A percentile compares a stretch with the other conserved stretches of the same genome.
Evolutionary conservation across 2,888 invertebrate species (phyloP).

Genomic region (Pherbina coryleti): DNA sequence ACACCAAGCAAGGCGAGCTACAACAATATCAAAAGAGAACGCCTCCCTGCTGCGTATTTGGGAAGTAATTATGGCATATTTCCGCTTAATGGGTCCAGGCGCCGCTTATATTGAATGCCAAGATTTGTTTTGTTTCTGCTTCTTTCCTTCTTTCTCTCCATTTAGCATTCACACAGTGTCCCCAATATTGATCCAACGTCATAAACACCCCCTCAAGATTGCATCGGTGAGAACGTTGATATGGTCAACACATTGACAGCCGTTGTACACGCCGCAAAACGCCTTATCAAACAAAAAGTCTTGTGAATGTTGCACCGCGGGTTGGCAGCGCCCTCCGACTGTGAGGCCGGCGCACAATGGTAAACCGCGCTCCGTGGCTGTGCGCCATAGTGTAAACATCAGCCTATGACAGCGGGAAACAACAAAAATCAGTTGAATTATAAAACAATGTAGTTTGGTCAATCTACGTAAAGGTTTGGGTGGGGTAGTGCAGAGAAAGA

Average conservation of each 20-base stretch:
- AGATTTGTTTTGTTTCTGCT: conserved; percentile 61
- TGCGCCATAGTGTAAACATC: background rate
- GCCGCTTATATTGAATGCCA: conserved; percentile 66
- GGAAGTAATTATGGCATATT: conserved; percentile 70
- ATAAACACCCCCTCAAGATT: conserved; percentile 11
- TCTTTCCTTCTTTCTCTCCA: background rate
- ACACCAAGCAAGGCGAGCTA: background rate
- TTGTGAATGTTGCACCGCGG: conserved; percentile 61
- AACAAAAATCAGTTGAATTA: background rate
- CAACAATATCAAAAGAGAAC: conserved; percentile 13
- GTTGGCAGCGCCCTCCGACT: conserved; percentile 63
- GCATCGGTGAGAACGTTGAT: background rate
- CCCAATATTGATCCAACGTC: background rate
- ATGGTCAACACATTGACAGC: background rate
- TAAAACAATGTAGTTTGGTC: background rate
- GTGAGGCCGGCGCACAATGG: conserved; percentile 56
- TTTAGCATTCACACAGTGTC: background rate
- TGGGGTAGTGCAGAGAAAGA: background rate
- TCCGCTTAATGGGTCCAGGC: conserved; percentile 68
- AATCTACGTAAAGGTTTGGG: background rate
- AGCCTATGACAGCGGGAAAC: background rate
- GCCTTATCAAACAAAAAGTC: conserved; percentile 62
- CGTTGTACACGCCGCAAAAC: background rate
- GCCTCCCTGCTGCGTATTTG: conserved; percentile 64
- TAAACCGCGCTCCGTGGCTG: background rate